Percentiles rank a stretch among this genome's conserved stretches.
Conservation (phyloP, 2,888 invertebrate genomes). For the Epinotia bilunana region DNA sequence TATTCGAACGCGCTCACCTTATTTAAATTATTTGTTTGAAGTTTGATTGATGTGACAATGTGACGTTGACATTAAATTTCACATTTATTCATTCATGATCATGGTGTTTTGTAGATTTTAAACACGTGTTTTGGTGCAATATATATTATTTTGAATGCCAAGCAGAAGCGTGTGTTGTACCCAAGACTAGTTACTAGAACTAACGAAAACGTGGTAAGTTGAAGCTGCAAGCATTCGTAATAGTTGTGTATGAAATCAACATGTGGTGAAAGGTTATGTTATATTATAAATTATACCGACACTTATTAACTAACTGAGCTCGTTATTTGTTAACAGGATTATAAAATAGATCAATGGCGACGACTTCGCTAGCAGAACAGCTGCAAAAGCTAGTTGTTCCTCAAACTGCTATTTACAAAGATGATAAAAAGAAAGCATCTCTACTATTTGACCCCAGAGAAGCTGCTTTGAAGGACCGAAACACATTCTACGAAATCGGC, state of each 20-base stretch:
- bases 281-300: slow-evolving; percentile 17
- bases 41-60: too few species aligned
- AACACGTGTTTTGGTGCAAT: slow-evolving; percentile 2
- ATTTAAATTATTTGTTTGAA: too few species aligned
- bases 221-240: not conserved
- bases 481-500: slow-evolving; percentile 94
- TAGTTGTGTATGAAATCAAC: not conserved
- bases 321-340: slow-evolving; percentile 23
- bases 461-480: slow-evolving; percentile 93
- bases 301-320: not conserved
- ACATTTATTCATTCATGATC: too few species aligned
- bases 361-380: slow-evolving; percentile 92
- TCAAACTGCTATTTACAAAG: slow-evolving; percentile 87
- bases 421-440: slow-evolving; percentile 90
- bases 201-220: slow-evolving; percentile 30
- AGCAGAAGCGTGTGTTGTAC: not conserved
- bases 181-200: not conserved
- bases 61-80: not conserved
- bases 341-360: slow-evolving; percentile 59
- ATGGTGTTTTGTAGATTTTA: too few species aligned
- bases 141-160: not conserved
- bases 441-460: slow-evolving; percentile 95
- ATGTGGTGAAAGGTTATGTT: not conserved
- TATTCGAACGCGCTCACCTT: too few species aligned
- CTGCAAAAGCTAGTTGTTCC: slow-evolving; percentile 90